Base-by-base conservation (phyloP, 2,888 invertebrate species). In the Melinaea marsaeus region DNA sequence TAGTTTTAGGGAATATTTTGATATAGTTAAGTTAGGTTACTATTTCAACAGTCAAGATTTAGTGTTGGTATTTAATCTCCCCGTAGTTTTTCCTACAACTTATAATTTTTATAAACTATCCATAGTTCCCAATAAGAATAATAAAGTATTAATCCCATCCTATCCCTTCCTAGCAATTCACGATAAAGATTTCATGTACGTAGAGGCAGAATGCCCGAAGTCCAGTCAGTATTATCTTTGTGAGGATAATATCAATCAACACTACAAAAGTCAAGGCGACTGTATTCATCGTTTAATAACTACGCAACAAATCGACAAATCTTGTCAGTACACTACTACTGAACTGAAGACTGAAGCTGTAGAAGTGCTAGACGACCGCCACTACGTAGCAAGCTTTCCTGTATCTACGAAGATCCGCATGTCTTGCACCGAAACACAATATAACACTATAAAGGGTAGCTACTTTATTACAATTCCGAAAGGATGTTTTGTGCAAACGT, bases 121-220 rank as follows among this genome's bases (percentile, higher is more conserved):
- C 7, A 13, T 48, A 4, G 7, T 48, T 3, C 70, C 69, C 7
- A 70, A 73, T 48, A 69, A 61, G 47, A 22, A 65, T 32, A 48
- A 59, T 2, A 62, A 71, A 55, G 64, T 58, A 22, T 62, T 71
- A 13, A 63, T 72, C 11, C 69, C 72, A 7, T 54, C 71, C 42
- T 68, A 32, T 60, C 71, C 73, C 33, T 71, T 60, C 47, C 47
- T 73, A 58, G 70, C 70, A 68, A 71, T 64, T 33, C 66, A 63
- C 58, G 59, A 60, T 60, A 56, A 61, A 4, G 22, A n/a, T 22
- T 66, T 62, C 46, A 61, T 69, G 70, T 72, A 71, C 67, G 69
- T 71, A 62, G 72, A 70, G 69, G 64, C 72, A 35, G 71, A 71
- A 71, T 72, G 72, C 58, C 71, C 72, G 69, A 72, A 71, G 70